Evolutionary conservation across 2,113 vertebrate species (phyloP).

Genomic region (Cyprinodon tularosa): DNA sequence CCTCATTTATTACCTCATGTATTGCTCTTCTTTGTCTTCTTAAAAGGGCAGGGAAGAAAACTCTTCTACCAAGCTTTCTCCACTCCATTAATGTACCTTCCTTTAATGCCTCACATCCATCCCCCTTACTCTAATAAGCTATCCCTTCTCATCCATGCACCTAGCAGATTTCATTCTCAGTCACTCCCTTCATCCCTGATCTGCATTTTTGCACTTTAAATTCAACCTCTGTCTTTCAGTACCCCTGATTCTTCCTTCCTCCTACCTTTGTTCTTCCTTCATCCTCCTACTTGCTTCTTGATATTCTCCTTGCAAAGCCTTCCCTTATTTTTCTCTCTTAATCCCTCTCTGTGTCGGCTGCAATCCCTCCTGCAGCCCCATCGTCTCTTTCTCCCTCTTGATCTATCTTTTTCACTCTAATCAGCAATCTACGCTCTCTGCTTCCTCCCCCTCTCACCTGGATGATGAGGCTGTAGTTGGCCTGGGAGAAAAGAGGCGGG

Average conservation of each 20-base stretch:
- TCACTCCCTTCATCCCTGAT: conserved; percentile 20
- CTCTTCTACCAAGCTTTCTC: not conserved
- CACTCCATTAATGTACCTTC: not conserved
- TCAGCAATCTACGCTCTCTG: conserved; percentile 12
- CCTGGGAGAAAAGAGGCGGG: conserved; percentile 90
- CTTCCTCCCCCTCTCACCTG: conserved; percentile 81
- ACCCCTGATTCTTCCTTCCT: conserved; percentile 21
- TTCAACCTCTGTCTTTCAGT: conserved; percentile 57
- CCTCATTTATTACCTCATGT: not conserved
- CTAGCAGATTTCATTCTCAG: conserved; percentile 20
- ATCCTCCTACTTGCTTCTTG: conserved; percentile 58
- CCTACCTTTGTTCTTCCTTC: conserved; percentile 50
- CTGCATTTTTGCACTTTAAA: conserved; percentile 58
- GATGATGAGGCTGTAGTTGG: conserved; percentile 93
- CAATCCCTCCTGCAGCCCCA: conserved; percentile 21
- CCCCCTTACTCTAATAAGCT: conserved; percentile 2
- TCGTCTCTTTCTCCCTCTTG: conserved; percentile 17
- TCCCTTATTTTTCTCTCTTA: conserved; percentile 64
- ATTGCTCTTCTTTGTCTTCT: conserved; percentile 28
- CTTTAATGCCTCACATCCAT: not conserved
- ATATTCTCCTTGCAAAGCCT: conserved; percentile 63
- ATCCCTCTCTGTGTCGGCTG: conserved; percentile 59
- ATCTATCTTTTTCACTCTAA: conserved; percentile 24
- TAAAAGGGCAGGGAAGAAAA: conserved; percentile 25
- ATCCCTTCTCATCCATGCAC: conserved; percentile 5